Percentiles rank a stretch among this genome's conserved stretches.
Conservation (phyloP, 2,797 vertebrate species). For the Syngnathus acus region DNA sequence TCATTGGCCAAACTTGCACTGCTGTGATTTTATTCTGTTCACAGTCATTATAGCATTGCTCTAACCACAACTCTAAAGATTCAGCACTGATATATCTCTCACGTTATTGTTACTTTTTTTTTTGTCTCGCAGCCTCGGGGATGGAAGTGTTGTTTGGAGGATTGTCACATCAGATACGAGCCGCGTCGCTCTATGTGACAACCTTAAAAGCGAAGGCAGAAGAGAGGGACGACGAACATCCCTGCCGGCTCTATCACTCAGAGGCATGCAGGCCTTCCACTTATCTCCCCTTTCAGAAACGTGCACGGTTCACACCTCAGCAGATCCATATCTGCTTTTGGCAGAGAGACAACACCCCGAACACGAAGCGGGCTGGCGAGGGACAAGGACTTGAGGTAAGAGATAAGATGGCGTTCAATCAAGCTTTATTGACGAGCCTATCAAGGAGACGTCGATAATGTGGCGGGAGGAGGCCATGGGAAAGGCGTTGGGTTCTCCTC, state of each 20-base stretch:
- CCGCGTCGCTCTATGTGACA: slow-evolving; percentile 55
- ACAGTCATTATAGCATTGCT: neutral
- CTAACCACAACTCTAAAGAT: neutral
- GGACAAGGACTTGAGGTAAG: slow-evolving; percentile 42
- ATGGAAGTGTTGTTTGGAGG: slow-evolving; percentile 52
- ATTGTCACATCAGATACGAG: slow-evolving; percentile 61
- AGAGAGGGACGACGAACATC: slow-evolving; percentile 52
- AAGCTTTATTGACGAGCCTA: slow-evolving; percentile 47
- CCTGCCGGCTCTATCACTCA: slow-evolving; percentile 36
- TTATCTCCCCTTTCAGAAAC: slow-evolving; percentile 45
- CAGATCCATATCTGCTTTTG: slow-evolving; percentile 59
- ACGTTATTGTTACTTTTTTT: slow-evolving; percentile 34
- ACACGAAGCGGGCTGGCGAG: slow-evolving; percentile 29
- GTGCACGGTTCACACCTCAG: slow-evolving; percentile 48
- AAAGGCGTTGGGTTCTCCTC: slow-evolving; percentile 38
- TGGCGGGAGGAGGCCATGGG: slow-evolving; percentile 38
- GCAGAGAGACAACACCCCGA: slow-evolving; percentile 41
- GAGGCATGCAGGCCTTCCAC: slow-evolving; percentile 38
- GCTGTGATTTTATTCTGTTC: neutral
- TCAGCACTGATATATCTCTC: slow-evolving; percentile 18
- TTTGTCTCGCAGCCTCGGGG: slow-evolving; percentile 44
- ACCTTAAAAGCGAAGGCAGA: slow-evolving; percentile 39
- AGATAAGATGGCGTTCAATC: slow-evolving; percentile 48
- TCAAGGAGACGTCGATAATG: slow-evolving; percentile 40
- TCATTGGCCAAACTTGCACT: neutral